Base-by-base conservation (phyloP, 1,140 invertebrate genomes). In the Heliconius congener region DNA sequence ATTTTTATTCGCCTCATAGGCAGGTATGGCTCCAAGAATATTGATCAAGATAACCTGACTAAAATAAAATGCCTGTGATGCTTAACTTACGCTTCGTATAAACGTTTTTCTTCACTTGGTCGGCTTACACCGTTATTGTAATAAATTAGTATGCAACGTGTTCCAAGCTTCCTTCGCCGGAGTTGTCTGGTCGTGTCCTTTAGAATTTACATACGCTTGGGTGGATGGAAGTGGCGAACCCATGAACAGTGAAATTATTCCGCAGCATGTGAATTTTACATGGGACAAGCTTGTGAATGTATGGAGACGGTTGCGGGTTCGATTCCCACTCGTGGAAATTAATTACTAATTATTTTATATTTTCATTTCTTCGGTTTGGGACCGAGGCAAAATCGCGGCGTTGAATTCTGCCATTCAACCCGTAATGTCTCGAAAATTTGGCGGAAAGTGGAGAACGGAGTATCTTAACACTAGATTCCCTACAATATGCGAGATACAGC, bases 121-220 rank as follows among this genome's bases (percentile, higher is more conserved):
- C 74, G 88, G 84, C 70, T 90, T 82, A 78, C 57, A 80, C 80
- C 76, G 72, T 80, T 83, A 84, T 86, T 85, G 85, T 86, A 86
- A 88, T 85, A 79, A 89, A 91, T 92, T 89, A 84, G 88, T 91
- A 93, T 93, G 85, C 90, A 87, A 79, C 87, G 80, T 79, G 82
- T 80, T 81, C 73, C 76, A 79, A 81, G 81, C 86, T 90, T 88
- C 90, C 85, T 90, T 83, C 78, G 77, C 87, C 82, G 79, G 85
- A 80, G 82, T 81, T 84, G 89, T 88, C 85, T 88, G 84, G 81
- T 80, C 85, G 80, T 90, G 90, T 90, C 85, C 82, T 88, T 79
- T 85, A 84, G 79, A 85, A 88, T 91, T 85, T 87, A 88, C 85
- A 88, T 88, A 84, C 79, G 52, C 72, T 71, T 84, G 82, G 78